These are phyloP conservation scores for Elephantulus edwardii DNA, from an alignment of 2,113 vertebrate genomes.

Conservation along the genomic window DNA sequence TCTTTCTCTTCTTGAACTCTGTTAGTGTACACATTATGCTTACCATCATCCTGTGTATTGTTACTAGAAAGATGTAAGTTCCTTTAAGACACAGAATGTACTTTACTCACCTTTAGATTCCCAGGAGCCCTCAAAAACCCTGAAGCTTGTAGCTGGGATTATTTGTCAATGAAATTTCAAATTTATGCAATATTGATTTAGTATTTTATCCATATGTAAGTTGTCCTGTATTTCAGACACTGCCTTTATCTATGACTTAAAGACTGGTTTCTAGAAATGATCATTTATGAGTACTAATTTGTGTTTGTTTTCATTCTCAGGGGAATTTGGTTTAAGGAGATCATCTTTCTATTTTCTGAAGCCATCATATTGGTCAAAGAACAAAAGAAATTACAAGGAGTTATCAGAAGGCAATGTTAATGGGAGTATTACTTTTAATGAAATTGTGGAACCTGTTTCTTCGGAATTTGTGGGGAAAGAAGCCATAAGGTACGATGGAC, in stretches of 20 bases:
- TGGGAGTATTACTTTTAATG: constrained; percentile 83
- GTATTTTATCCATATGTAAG: neutral
- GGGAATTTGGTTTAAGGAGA: constrained; percentile 92
- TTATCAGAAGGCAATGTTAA: constrained; percentile 90
- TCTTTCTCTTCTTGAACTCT: neutral
- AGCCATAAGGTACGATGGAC: constrained; percentile 91
- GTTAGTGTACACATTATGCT: no score
- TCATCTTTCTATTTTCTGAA: constrained; percentile 93
- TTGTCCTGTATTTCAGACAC: neutral
- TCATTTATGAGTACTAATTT: neutral
- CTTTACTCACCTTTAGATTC: neutral
- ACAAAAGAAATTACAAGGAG: constrained; percentile 90
- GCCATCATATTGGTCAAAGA: constrained; percentile 96
- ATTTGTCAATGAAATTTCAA: neutral
- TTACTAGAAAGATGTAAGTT: neutral
- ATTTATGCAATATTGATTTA: neutral
- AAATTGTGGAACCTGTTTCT: constrained; percentile 90
- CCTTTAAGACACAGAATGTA: neutral
- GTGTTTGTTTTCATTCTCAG: constrained; percentile 76
- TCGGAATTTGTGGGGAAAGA: constrained; percentile 95
- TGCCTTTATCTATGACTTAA: constrained; percentile 39
- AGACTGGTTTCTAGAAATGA: constrained; percentile 14
- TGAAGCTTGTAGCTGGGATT: neutral
- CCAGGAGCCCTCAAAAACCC: neutral
- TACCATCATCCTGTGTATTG: fast-evolving